Base-by-base conservation (phyloP, 2,888 invertebrate species). In the Luperina nickerlii region DNA sequence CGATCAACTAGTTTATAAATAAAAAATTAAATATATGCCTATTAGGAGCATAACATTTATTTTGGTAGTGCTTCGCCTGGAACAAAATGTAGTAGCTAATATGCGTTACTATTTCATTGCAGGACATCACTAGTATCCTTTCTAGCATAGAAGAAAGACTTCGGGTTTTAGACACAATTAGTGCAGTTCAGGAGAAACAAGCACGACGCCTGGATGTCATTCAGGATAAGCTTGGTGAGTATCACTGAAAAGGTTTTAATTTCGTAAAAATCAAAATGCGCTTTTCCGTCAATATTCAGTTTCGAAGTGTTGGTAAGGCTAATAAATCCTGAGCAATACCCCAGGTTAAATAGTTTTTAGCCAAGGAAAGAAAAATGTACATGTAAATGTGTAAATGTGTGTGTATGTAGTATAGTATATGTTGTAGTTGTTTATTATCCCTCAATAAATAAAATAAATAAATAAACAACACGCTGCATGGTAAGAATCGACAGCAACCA, bases 171-270 rank as follows among this genome's bases (percentile, higher is more conserved):
- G 97, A 97, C 89, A 94, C 94, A 32, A 94, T 97, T 84, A 95
- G 94, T 88, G 93, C 94, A 2, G 94, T 93, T 57, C 97, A 97
- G 90, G 93, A 90, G 45, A 96, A 96, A 89, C 96, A 96, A 89
- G 94, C 95, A 62, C 93, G 96, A 27, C 94, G 96, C 38, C 92
- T 97, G n/a, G 96, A 97, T 93, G 92, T 93, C 85, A 95, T 97
- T 87, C 96, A 97, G 88, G 95, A 96, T 86, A 97, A 96, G 93
- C 93, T 97, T 74, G 97, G 97, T 97, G 89, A 91, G 89, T 86
- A 83, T 69, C 7, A 45, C 32, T 62, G 5, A 38, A 20, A 27
- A 27, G 1, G 0, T 15, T 24, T 45, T 71, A 27, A 38, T 32
- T 75, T 70, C 9, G 4, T 38, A 27, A 70, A 24, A 11, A 32